Evolutionary conservation across 2,797 vertebrate species (phyloP).

Genomic region (Zenarchopterus dispar): DNA sequence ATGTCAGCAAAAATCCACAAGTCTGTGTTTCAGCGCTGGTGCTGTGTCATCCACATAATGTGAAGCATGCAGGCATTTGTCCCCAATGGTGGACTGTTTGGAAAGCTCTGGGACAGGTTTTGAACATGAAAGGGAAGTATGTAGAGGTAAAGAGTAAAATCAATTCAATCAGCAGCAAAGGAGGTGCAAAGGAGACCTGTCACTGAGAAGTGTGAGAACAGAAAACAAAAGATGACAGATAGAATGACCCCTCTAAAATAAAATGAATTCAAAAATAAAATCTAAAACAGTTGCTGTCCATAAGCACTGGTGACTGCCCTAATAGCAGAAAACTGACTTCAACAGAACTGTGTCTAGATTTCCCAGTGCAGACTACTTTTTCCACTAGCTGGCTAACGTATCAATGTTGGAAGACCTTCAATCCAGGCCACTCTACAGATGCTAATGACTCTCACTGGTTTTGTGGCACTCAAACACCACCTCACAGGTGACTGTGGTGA

Average conservation of each 20-base stretch:
- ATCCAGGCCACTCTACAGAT: constrained; percentile 15
- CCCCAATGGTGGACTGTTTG: constrained; percentile 25
- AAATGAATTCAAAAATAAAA: not conserved
- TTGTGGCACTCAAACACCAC: not conserved
- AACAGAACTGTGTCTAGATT: not conserved
- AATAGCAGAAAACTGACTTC: not conserved
- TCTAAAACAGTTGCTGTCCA: not conserved
- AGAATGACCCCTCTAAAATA: constrained; percentile 12
- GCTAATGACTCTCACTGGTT: constrained; percentile 27
- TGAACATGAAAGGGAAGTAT: not conserved
- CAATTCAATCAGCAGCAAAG: constrained; percentile 1
- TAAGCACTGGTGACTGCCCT: not conserved
- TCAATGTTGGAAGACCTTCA: not conserved
- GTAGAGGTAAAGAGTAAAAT: constrained; percentile 8
- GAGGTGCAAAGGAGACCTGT: not conserved
- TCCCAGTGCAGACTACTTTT: not conserved
- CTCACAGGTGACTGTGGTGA: constrained; percentile 28
- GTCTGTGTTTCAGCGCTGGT: constrained; percentile 51
- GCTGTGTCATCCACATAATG: constrained; percentile 67
- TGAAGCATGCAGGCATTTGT: constrained; percentile 55
- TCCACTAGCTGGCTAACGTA: not conserved
- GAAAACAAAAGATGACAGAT: constrained; percentile 7
- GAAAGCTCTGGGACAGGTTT: constrained; percentile 46
- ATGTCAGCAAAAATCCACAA: constrained; percentile 64
- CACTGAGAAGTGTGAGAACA: not conserved